These are phyloP conservation scores for Orius laevigatus DNA, from an alignment of 1,140 invertebrate species.

Conservation along the genomic window DNA sequence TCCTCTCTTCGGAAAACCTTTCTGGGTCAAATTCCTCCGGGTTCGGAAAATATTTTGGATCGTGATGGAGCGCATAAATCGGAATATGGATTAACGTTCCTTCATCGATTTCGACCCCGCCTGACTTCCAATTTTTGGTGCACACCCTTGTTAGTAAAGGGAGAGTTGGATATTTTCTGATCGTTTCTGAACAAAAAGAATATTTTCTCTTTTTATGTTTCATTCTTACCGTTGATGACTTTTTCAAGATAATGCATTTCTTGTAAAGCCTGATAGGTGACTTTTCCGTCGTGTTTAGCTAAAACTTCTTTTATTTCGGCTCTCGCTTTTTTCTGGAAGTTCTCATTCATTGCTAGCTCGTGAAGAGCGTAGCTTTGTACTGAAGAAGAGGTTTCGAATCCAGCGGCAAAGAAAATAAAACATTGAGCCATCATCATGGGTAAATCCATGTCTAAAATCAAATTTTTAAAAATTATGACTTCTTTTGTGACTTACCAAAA, in stretches of 20 bases:
- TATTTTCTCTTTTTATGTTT: no score
- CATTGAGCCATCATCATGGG: conserved; percentile 25
- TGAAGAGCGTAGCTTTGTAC: conserved; percentile 36
- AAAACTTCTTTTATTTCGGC: conserved; percentile 35
- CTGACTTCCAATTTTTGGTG: conserved; percentile 25
- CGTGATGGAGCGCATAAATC: conserved; percentile 28
- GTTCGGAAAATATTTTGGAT: conserved; percentile 26
- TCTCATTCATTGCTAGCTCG: conserved; percentile 39
- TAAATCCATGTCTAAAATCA: conserved; percentile 15
- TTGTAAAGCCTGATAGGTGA: conserved; percentile 37
- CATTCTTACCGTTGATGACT: conserved; percentile 29
- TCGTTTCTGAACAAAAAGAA: conserved; percentile 27
- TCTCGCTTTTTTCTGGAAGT: conserved; percentile 37
- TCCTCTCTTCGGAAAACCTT: conserved; percentile 22
- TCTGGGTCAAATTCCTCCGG: conserved; percentile 29
- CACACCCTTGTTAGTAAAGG: conserved; percentile 30
- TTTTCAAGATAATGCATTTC: conserved; percentile 36
- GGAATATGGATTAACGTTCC: conserved; percentile 27
- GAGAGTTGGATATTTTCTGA: conserved; percentile 37
- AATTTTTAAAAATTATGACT: no score
- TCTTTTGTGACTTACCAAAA: not conserved
- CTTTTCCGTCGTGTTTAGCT: conserved; percentile 27
- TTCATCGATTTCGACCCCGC: conserved; percentile 16
- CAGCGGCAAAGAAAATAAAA: conserved; percentile 35
- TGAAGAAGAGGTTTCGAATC: conserved; percentile 44